Conservation (phyloP, 35 echinoderm and acorn worm genomes). For the Lytechinus variegatus region DNA sequence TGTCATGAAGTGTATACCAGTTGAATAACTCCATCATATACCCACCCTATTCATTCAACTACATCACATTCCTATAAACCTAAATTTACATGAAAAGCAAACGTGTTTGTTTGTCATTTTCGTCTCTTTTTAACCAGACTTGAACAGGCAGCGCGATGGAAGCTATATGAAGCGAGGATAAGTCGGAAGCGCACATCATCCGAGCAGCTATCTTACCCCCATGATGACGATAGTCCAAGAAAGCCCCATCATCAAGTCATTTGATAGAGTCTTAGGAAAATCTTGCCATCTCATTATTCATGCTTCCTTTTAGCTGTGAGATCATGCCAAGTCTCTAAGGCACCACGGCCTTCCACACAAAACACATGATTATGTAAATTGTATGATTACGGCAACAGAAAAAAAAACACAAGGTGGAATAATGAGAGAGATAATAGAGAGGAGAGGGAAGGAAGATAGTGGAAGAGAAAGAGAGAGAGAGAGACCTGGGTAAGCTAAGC, state of each 20-base stretch:
- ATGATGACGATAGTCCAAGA: constrained; percentile 40
- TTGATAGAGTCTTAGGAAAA: constrained; percentile 48
- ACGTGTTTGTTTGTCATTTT: not conserved
- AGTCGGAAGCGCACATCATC: constrained; percentile 7
- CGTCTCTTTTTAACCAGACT: not conserved
- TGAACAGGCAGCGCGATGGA: not conserved
- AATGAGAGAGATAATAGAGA: constrained; percentile 36
- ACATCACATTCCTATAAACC: not conserved
- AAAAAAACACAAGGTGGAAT: constrained; percentile 41
- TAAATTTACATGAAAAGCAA: not conserved
- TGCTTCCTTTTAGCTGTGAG: constrained; percentile 31
- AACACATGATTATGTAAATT: constrained; percentile 54
- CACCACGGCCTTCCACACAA: not conserved
- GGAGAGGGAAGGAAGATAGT: constrained; percentile 30
- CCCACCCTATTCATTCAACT: not conserved
- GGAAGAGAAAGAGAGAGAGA: not conserved
- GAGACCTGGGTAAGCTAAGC: not conserved
- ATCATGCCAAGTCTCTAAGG: constrained; percentile 40
- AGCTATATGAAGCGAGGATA: constrained; percentile 5
- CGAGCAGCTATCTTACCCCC: constrained; percentile 6
- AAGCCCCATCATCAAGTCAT: constrained; percentile 42
- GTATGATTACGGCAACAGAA: constrained; percentile 38
- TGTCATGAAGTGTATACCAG: not conserved
- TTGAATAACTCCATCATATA: not conserved
- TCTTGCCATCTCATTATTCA: constrained; percentile 44